phyloP scores from a whole-genome alignment of 2,797 vertebrate genomes.

The Orestias chungarensis region DNA sequence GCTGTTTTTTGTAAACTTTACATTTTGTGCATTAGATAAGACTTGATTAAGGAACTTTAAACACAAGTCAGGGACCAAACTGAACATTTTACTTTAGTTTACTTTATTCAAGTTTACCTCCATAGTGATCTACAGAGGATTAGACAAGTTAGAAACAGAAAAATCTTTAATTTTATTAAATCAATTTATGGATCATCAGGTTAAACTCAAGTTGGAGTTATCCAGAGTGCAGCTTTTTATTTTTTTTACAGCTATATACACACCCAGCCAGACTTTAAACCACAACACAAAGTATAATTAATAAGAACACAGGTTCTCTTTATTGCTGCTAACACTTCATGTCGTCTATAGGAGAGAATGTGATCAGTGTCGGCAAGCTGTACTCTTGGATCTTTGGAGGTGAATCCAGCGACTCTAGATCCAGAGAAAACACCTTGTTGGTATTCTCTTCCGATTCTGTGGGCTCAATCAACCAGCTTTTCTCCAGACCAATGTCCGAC shows the following conservation, averaged over 20 bases:
- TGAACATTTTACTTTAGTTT: too few relatives aligned
- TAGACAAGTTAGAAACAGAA: slow-evolving; percentile 9
- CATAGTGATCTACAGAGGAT: neutral
- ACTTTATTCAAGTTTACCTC: slow-evolving; percentile 4
- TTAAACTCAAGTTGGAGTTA: neutral
- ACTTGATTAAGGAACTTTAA: too few relatives aligned
- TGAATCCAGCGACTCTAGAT: slow-evolving; percentile 72
- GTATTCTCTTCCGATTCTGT: slow-evolving; percentile 22
- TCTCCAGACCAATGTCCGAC: slow-evolving; percentile 22
- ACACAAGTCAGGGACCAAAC: too few relatives aligned
- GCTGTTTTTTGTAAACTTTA: neutral
- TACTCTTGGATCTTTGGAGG: slow-evolving; percentile 57
- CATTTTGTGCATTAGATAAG: neutral
- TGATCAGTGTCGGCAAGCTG: slow-evolving; percentile 72
- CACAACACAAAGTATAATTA: neutral
- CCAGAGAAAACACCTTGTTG: slow-evolving; percentile 73
- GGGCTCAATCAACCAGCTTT: slow-evolving; percentile 35
- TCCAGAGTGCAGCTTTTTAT: neutral
- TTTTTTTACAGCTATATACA: slow-evolving; percentile 44
- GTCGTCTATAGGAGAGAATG: slow-evolving; percentile 79
- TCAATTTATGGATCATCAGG: slow-evolving; percentile 16
- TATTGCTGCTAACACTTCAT: slow-evolving; percentile 49
- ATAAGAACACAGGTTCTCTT: slow-evolving; percentile 4
- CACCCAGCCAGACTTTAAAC: neutral
- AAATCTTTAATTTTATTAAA: slow-evolving; percentile 35